Evolutionary conservation across 2,797 vertebrate genomes (phyloP), one percentile per base, ranked within the genome.

Genomic region (Thaleichthys pacificus): DNA sequence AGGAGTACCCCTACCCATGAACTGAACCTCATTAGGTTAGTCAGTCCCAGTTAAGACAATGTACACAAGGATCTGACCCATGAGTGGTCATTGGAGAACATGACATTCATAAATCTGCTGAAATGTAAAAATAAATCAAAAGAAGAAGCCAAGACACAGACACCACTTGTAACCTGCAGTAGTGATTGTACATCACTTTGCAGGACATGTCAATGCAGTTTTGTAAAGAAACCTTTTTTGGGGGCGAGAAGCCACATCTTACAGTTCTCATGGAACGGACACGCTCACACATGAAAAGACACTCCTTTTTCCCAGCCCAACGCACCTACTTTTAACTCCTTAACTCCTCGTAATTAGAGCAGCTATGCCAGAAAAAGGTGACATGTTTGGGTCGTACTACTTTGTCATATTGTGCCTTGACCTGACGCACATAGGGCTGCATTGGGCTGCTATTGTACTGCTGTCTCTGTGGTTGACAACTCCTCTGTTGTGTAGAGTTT

Each of bases 11-110:
- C 78, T 77, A 85, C 83, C 85, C 85, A 90, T 84, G 84, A 86
- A 79, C 79, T 84, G 83, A 87, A 86, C 86, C 32, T 35, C 32
- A 35, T 6, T 35, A 80, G 84, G 87, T 89, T 84, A 77, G 80
- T 80, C 74, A 68, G 64, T 82, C 85, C 89, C 84, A 85, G 82
- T 86, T 84, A 87, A 91, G 84, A 90, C 88, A 84, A 69, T 62
- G 61, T 56, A 84, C 82, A 32, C 70, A 73, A 70, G 77, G 24
- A 70, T 79, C 66, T 71, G 74, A 76, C 69, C 84, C 70, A 61
- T 80, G 32, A 35, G 6, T 74, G 68, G 79, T 82, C 75, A 72
- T 70, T 54, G 54, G 51, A 84, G 74, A 67, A 78, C 80, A 74
- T 75, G 74, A 80, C 54, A 65, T 78, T 73, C 68, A 42, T 65